These are phyloP conservation scores for Mohoua ochrocephala DNA, from an alignment of 2,113 vertebrate species.

Conservation along the genomic window DNA sequence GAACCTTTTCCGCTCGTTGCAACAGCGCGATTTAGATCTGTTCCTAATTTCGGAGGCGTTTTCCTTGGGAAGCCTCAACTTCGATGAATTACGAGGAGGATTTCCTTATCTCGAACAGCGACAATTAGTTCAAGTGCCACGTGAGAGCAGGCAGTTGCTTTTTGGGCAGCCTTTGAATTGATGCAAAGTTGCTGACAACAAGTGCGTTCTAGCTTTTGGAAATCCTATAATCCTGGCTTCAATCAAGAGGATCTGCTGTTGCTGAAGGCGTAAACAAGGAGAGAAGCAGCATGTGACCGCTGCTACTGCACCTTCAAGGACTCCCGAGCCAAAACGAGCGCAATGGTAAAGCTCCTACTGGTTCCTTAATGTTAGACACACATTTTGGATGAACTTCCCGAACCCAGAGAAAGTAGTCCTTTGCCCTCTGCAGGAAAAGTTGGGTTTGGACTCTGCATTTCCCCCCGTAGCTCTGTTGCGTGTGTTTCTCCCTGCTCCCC, in stretches of 20 bases:
- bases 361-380: neutral
- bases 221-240: conserved; percentile 62
- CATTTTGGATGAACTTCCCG: neutral
- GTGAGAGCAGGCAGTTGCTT: conserved; percentile 20
- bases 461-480: neutral
- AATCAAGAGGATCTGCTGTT: conserved; percentile 47
- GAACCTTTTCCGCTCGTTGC: neutral
- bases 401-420: neutral
- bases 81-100: neutral
- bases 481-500: neutral
- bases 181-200: conserved; percentile 44
- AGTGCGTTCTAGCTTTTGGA: conserved; percentile 51
- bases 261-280: conserved; percentile 59
- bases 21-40: neutral
- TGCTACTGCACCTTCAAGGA: conserved; percentile 26
- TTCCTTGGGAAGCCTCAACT: conserved; percentile 1
- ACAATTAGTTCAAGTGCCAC: conserved; percentile 46
- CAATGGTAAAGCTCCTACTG: neutral
- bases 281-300: conserved; percentile 7
- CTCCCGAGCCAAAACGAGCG: accelerated
- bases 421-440: neutral
- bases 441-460: neutral
- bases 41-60: neutral
- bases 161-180: conserved; percentile 39
- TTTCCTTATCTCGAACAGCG: conserved; percentile 2